Evolutionary conservation across 2,113 vertebrate species (phyloP), one percentile per base, ranked within the genome.

Genomic region (Ctenomys sociabilis): DNA sequence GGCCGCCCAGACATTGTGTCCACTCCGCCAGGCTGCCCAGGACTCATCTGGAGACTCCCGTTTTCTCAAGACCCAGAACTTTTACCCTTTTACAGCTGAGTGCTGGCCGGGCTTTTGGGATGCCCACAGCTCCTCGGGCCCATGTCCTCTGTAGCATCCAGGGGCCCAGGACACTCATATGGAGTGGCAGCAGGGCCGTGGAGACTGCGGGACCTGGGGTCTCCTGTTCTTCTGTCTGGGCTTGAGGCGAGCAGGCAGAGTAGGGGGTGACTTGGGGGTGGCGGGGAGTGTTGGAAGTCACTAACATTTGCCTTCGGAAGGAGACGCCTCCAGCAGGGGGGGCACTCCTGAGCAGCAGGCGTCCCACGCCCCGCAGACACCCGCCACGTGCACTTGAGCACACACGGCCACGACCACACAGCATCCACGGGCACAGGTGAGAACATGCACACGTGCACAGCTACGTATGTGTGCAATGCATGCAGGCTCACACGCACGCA

Each of bases 261-360:
- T 2, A 17, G 90, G 7, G 70, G 54, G 85, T 4, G 63, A 0
- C 4, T 6, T 17, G 7, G 30, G 59, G 5, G 28, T 43, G 3
- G 64, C 4, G 2, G 19, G 0, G 0, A 49, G 0, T 30, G 3
- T 43, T 21, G 0, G 82, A 73, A 19, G 5, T 28, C 24, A 32
- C 37, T 66, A 37, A 45, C 40, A 4, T 9, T 66, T 19, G 30
- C 78, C 37, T 52, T 49, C 22, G 28, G n/a, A 87, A 57, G 40
- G 59, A 82, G 45, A 22, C 2, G 13, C 28, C 86, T 63, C 59
- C 7, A n/a, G 81, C 16, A 11, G 16, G 73, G 26, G 32, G 89
- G 30, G 5, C 35, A 35, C 66, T 68, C 32, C 66, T 8, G 66
- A 63, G 66, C 32, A 35, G 66, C 30, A 66, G 70, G 70, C 10